These are phyloP conservation scores for Polypedilum vanderplanki DNA, from an alignment of 1,140 invertebrate species.

Conservation along the genomic window DNA sequence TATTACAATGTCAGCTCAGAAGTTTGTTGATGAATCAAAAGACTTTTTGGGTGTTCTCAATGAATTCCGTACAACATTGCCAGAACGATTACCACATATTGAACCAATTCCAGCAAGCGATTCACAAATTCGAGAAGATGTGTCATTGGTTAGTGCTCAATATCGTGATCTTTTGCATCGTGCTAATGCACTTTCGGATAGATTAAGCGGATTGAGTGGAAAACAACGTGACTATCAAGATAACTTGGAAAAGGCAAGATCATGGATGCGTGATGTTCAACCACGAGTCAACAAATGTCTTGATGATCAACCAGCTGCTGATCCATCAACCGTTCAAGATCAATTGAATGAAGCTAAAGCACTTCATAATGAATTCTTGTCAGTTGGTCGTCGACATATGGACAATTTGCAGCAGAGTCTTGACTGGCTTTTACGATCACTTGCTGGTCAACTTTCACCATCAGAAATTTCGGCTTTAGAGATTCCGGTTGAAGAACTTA, in stretches of 20 bases:
- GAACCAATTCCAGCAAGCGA: slow-evolving; percentile 60
- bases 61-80: slow-evolving; percentile 73
- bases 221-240: slow-evolving; percentile 76
- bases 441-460: slow-evolving; percentile 73
- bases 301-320: slow-evolving; percentile 74
- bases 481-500: slow-evolving; percentile 66
- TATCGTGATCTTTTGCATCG: slow-evolving; percentile 71
- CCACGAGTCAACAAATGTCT: slow-evolving; percentile 66
- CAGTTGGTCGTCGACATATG: slow-evolving; percentile 73
- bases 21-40: slow-evolving; percentile 90
- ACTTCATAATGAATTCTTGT: slow-evolving; percentile 78
- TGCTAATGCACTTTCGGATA: slow-evolving; percentile 74
- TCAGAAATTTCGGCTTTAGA: slow-evolving; percentile 70
- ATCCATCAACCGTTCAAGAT: slow-evolving; percentile 79
- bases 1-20: slow-evolving; percentile 90
- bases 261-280: slow-evolving; percentile 77
- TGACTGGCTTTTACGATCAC: slow-evolving; percentile 60
- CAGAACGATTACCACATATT: slow-evolving; percentile 69
- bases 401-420: slow-evolving; percentile 64
- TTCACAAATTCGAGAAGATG: slow-evolving; percentile 61
- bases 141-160: slow-evolving; percentile 59
- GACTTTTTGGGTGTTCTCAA: slow-evolving; percentile 76
- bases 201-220: slow-evolving; percentile 66
- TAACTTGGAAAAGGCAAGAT: slow-evolving; percentile 69
- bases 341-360: slow-evolving; percentile 78